Evolutionary conservation across 2,113 vertebrate genomes (phyloP).

Genomic region (Saimiri boliviensis): DNA sequence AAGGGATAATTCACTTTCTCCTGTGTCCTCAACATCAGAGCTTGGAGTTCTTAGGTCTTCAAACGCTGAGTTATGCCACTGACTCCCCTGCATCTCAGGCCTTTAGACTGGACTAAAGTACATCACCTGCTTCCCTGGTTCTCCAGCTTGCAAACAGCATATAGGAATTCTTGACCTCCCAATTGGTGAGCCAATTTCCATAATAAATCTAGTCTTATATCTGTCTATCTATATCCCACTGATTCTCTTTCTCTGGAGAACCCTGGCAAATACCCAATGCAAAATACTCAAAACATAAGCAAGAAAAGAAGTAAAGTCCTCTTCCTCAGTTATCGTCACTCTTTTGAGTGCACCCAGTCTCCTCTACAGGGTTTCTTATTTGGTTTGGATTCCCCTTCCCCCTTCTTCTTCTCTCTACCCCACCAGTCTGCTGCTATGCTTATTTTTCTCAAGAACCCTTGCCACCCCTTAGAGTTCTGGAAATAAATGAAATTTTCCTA

Average conservation of each 20-base stretch:
- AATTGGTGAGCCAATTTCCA: not conserved
- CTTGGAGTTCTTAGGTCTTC: not conserved
- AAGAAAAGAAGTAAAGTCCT: not conserved
- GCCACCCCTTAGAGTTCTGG: not conserved
- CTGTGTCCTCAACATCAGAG: not conserved
- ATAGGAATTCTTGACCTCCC: not conserved
- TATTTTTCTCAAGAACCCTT: not conserved
- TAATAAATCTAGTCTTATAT: not conserved
- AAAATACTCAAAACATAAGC: not conserved
- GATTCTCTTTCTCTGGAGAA: not conserved
- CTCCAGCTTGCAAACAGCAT: not conserved
- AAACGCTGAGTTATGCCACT: not conserved
- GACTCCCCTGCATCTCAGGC: not conserved
- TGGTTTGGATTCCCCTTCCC: not conserved
- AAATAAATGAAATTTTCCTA: not conserved
- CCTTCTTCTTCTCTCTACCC: not conserved
- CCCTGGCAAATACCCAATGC: not conserved
- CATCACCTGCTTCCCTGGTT: not conserved
- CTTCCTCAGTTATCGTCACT: not conserved
- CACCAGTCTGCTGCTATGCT: fast-evolving
- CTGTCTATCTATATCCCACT: not conserved
- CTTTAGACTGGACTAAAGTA: not conserved
- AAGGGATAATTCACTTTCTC: not conserved
- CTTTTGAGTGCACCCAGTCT: not conserved
- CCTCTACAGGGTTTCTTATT: not conserved